These are phyloP conservation scores for Telmatochromis bifrenatus DNA, from an alignment of 2,113 vertebrate species.

Conservation along the genomic window DNA sequence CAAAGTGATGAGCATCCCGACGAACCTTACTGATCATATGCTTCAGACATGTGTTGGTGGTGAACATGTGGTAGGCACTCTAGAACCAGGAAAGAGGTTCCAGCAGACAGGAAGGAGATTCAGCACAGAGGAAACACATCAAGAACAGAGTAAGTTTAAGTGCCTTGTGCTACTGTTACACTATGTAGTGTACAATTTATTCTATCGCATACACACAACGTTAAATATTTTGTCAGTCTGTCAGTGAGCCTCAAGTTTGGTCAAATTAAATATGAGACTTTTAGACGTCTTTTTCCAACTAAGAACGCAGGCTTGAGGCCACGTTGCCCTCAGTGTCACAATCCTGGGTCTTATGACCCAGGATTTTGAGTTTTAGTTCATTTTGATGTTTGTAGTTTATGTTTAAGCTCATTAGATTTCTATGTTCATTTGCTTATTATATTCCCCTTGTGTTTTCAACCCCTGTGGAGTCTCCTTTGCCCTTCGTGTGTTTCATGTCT, in stretches of 20 bases:
- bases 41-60: conserved; percentile 99
- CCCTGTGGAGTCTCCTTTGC: fast-evolving
- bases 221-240: neutral
- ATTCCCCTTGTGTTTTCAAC: too few species aligned
- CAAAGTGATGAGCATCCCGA: conserved; percentile 94
- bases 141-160: neutral
- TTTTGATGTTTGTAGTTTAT: too few species aligned
- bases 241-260: neutral
- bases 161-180: neutral
- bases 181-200: neutral
- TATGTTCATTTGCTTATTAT: too few species aligned
- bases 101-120: neutral
- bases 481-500: too few species aligned
- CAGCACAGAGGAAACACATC: neutral
- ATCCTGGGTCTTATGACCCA: too few species aligned
- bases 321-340: neutral
- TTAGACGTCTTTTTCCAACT: neutral
- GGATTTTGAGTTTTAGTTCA: too few species aligned
- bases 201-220: neutral
- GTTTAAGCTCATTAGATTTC: too few species aligned
- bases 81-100: conserved; percentile 34
- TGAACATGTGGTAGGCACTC: conserved; percentile 99
- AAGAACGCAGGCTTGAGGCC: neutral
- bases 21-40: conserved; percentile 99
- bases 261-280: neutral